Base-by-base conservation (phyloP, 2,888 invertebrate species). In the Tetrapedia diversipes region DNA sequence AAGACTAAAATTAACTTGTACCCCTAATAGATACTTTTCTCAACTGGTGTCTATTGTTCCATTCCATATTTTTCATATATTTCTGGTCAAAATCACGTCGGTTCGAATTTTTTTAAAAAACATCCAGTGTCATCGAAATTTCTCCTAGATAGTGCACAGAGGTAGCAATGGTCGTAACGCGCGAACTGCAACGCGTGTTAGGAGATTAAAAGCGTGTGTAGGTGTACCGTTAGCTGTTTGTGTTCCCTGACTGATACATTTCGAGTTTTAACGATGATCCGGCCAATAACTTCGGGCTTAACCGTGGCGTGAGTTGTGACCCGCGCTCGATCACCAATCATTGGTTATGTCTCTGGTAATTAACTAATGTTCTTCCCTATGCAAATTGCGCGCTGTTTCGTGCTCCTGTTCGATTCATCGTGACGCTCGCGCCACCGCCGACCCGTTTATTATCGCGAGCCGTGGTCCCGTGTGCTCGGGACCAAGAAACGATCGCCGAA, bases 251-350 rank as follows among this genome's bases (percentile, higher is more conserved):
- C 89, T 89, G 90, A 90, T 91, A 87, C 88, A 87, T 89, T 87
- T 88, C 87, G 86, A 90, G 88, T 90, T 91, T 91, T 91, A 91
- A 91, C 90, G 90, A 90, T 91, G 91, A 91, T 91, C 91, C 90
- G 60, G 83, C 89, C 90, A 90, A 91, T 91, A 91, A 91, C 90
- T 91, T 87, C 83, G 86, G 86, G 90, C 89, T 91, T 90, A 91
- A 86, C 86, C 82, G 73, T 77, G 80, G 81, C 85, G 89, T 89
- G 89, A 90, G 86, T 90, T 90, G 91, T 88, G 87, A 86, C 83
- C 68, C 70, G 75, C 54, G 81, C 83, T 82, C 87, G 86, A 89
- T 89, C 90, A 91, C 91, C 91, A 91, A 91, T 91, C 91, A 91
- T 90, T 89, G 89, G 89, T 89, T 89, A 89, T 88, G 90, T 89